Conservation (phyloP, 1,140 invertebrate species). For the Tetragnatha versicolor region DNA sequence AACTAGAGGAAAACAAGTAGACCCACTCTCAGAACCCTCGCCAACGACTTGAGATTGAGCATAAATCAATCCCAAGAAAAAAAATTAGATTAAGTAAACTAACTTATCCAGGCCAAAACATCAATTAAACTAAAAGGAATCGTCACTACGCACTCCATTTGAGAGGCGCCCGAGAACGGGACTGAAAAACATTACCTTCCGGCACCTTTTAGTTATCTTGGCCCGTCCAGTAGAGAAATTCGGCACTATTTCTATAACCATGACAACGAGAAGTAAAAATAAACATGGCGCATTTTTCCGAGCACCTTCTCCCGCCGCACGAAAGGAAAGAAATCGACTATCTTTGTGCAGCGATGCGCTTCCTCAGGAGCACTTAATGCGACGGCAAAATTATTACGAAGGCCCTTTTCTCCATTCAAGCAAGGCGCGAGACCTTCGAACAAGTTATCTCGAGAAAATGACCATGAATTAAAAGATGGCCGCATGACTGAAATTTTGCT, state of each 20-base stretch:
- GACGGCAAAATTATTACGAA: conserved; percentile 2
- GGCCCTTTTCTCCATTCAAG: background rate
- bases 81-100: no score
- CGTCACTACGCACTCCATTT: no score
- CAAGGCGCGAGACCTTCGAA: conserved; percentile 10
- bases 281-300: background rate
- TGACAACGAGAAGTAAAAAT: background rate
- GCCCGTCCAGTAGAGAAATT: background rate
- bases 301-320: background rate
- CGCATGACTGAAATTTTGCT: no score
- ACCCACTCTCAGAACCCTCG: no score
- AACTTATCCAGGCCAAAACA: no score
- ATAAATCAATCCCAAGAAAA: no score
- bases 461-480: no score
- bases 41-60: no score
- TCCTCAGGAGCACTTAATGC: conserved; percentile 11
- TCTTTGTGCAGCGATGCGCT: conserved; percentile 24
- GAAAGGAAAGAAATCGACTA: background rate
- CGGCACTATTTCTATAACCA: conserved; percentile 20
- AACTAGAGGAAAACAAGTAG: no score
- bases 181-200: background rate
- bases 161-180: no score
- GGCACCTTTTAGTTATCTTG: background rate
- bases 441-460: no score
- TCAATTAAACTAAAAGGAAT: no score